A percentile compares a stretch with the other conserved stretches of the same genome.
These are phyloP conservation scores for Drosophila carrolli DNA, from an alignment of 1,140 invertebrate species.

Conservation along the genomic window DNA sequence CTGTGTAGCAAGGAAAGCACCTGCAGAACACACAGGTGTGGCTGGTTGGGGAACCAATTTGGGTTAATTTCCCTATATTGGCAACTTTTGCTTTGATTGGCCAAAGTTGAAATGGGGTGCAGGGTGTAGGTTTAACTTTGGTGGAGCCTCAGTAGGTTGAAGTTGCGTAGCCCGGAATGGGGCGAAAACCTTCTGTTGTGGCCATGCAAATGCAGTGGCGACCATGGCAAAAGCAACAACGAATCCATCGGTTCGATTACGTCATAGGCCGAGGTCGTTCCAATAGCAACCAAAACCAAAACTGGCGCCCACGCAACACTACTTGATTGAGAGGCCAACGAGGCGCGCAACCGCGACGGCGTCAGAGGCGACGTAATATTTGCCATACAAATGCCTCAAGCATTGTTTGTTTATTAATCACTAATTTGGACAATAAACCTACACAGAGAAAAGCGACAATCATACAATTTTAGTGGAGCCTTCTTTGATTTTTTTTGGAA, in stretches of 20 bases:
- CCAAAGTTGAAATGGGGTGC: conserved; percentile 20
- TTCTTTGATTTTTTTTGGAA: background rate
- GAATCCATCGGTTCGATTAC: conserved; percentile 43
- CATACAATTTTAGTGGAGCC: background rate
- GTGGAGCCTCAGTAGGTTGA: background rate
- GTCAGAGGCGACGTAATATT: conserved; percentile 19
- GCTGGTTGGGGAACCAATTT: conserved; percentile 16
- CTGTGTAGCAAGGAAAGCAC: conserved; percentile 8
- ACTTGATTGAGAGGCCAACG: conserved; percentile 56
- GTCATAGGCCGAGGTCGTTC: conserved; percentile 46
- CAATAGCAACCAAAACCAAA: conserved; percentile 26
- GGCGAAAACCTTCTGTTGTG: conserved; percentile 19
- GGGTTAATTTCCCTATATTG: conserved; percentile 31
- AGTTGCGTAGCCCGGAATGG: background rate
- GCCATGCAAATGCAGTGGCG: conserved; percentile 48
- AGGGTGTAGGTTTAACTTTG: background rate
- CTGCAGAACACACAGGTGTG: conserved; percentile 31
- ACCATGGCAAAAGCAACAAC: conserved; percentile 19
- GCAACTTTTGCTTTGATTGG: conserved; percentile 17
- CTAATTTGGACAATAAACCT: conserved; percentile 61
- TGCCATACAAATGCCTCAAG: conserved; percentile 9
- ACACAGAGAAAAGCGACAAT: background rate
- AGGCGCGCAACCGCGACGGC: conserved; percentile 70
- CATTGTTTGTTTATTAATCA: conserved; percentile 70
- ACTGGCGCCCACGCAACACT: conserved; percentile 64